Evolutionary conservation across 2,888 invertebrate genomes (phyloP).

Genomic region (Tuberolachnus salignus): DNA sequence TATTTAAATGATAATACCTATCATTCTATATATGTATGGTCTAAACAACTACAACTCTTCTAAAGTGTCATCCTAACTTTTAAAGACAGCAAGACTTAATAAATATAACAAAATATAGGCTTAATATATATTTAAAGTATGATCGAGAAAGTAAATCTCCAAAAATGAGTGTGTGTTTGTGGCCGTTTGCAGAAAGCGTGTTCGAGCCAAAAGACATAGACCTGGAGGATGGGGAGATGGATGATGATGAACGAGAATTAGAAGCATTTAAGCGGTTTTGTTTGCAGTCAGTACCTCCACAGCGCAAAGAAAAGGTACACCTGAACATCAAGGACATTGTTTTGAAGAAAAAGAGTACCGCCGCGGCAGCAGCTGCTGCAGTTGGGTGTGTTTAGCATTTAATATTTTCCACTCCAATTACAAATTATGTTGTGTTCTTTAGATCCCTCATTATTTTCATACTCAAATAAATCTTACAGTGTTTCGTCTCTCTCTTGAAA

Average conservation of each 20-base stretch:
- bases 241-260: conserved; percentile 79
- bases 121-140: conserved; percentile 30
- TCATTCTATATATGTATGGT: conserved; percentile 6
- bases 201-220: conserved; percentile 73
- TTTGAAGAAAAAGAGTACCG: conserved; percentile 67
- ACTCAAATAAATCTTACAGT: conserved; percentile 33
- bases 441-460: conserved; percentile 47
- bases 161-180: conserved; percentile 54
- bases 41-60: conserved; percentile 1
- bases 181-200: conserved; percentile 56
- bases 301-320: conserved; percentile 77
- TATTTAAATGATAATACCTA: neutral
- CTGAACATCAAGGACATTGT: conserved; percentile 81
- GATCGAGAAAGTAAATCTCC: conserved; percentile 53
- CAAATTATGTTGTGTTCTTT: conserved; percentile 38
- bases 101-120: conserved; percentile 15
- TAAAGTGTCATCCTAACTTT: neutral
- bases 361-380: conserved; percentile 58
- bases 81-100: conserved; percentile 25
- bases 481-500: conserved; percentile 46
- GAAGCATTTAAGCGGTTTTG: conserved; percentile 88
- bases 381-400: conserved; percentile 56
- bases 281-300: conserved; percentile 79
- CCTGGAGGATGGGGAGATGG: conserved; percentile 77
- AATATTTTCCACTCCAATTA: conserved; percentile 12